Base-by-base conservation (phyloP, 2,888 invertebrate species). In the Drosophila algonquin region DNA sequence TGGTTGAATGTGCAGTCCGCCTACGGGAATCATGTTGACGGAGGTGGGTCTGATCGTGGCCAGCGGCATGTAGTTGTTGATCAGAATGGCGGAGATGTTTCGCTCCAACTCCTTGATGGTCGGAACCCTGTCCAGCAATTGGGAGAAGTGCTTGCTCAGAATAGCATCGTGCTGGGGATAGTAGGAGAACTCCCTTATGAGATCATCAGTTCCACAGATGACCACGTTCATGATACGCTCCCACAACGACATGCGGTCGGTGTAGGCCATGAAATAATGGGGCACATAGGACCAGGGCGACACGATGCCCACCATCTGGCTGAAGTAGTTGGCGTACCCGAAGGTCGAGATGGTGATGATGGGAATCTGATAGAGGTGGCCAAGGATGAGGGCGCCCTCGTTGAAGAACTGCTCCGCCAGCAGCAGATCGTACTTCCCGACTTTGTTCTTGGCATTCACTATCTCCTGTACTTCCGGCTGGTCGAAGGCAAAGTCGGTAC, bases 171-270 rank as follows among this genome's bases (percentile, higher is more conserved):
- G 91, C 12, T 74, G 76, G 0, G 92, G 90, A 14, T 90, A 80
- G 52, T 89, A 90, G 16, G 77, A 80, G 58, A 80, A 88, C 27
- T 77, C 73, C 6, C 91, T 71, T 4, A 79, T 48, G 0, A 79
- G 44, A 0, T 91, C 83, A 2, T 92, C 90, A 10, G 79, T 76
- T 0, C 90, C 27, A 1, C 79, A 79, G 1, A 80, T 59, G 2
- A 91, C 90, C 0, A 93, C 90, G 80, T 94, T 95, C 30, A 92
- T 87, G 0, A 94, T 60, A 74, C 95, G 90, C 72, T 93, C 92
- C 76, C 87, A 90, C 69, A 95, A 93, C 18, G 91, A 93, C 89
- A 93, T 93, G 10, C 83, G 79, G 7, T 93, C 93, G 0, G 93
- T 91, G 30, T 86, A 92, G 0, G 90, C 82, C n/a, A 91, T 75